Evolutionary conservation across 1,140 invertebrate genomes (phyloP), one percentile per base, ranked within the genome.

Genomic region (Brachionus asplanchnoidis): DNA sequence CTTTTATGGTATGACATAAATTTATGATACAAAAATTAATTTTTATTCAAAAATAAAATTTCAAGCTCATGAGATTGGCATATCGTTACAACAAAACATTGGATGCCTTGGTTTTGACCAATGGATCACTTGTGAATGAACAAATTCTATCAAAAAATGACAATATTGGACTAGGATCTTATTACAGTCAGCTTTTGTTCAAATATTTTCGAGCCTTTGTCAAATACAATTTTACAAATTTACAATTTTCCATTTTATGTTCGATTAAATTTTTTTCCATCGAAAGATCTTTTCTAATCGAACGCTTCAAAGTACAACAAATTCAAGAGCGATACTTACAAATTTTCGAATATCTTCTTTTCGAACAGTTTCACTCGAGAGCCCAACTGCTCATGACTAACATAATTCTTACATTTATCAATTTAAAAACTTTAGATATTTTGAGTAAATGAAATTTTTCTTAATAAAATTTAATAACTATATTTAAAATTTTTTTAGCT

Each of bases 261-360:
- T 23, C 53, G 17, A 44, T 82, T 20, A 82, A 65, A 36, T 82
- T 82, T 68, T 82, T 82, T 46, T 23, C 79, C 40, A 36, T 42
- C 9, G 79, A 82, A 11, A 17, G 79, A 9, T 46, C 79, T 7
- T 82, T 82, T 42, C 40, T 82, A 36, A 36, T 82, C 11, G 79
- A 82, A 68, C 53, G 79, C 12, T 28, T 36, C 14, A 84, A 84
- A 50, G 28, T 84, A n/a, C 42, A 70, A 40, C 82, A 84, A 84
- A 84, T 84, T 23, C 65, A 83, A 70, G 44, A 44, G 7, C n/a
- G 20, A 12, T 83, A 83, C 42, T 46, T 83, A 11, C 53, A 83
- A 70, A 17, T 83, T 14, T 46, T 46, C 7, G 82, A 84, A n/a
- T 70, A 73, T 68, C 12, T 73, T 66, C 70, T 84, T 7, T 17